These are phyloP conservation scores for Hippopotamyrus pictus DNA, from an alignment of 2,797 vertebrate genomes.

Conservation along the genomic window DNA sequence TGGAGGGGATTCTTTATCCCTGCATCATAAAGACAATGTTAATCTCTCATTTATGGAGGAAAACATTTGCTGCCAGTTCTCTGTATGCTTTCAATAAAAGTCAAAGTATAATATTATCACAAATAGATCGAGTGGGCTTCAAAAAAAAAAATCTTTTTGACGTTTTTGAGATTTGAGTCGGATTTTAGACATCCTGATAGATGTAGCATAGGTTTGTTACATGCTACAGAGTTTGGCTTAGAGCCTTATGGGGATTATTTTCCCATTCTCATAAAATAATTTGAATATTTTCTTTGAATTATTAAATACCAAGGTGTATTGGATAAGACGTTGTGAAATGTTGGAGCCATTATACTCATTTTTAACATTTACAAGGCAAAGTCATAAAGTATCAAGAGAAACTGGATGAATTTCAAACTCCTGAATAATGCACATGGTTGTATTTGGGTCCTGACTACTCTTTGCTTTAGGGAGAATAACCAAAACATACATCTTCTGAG, in stretches of 20 bases:
- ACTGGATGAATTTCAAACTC: not conserved
- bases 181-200: not conserved
- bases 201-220: not conserved
- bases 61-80: not conserved
- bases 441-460: not conserved
- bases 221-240: not conserved
- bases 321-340: not conserved
- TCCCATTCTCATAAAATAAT: not conserved
- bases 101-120: not conserved
- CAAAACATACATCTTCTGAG: not conserved
- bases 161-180: not conserved
- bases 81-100: not conserved
- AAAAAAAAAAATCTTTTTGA: not conserved
- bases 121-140: not conserved
- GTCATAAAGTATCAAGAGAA: not conserved
- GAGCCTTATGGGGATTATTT: not conserved
- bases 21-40: not conserved
- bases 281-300: not conserved
- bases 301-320: not conserved
- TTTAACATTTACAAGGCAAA: not conserved
- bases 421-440: not conserved
- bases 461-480: not conserved
- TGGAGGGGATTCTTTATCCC: not conserved
- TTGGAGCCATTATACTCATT: not conserved
- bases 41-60: not conserved